A percentile compares a stretch with the other conserved stretches of the same genome.
These are phyloP conservation scores for Protodeltote pygarga DNA, from an alignment of 2,888 invertebrate species.

Conservation along the genomic window DNA sequence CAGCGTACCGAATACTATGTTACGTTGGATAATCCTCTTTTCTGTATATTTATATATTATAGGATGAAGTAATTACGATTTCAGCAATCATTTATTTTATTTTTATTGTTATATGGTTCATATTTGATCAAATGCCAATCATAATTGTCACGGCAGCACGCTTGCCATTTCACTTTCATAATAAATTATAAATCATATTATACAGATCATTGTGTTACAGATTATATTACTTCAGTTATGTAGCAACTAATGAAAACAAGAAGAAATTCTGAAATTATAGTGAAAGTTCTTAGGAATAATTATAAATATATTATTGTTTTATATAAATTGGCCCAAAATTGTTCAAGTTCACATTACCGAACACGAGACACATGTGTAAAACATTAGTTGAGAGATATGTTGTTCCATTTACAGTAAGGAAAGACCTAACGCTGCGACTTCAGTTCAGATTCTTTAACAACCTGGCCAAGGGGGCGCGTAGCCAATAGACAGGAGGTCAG, in stretches of 20 bases:
- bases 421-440: constrained; percentile 98
- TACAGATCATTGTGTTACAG: too few relatives aligned
- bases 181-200: too few relatives aligned
- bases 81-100: too few relatives aligned
- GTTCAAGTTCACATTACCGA: constrained; percentile 48
- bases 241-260: not conserved
- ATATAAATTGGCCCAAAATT: constrained; percentile 26
- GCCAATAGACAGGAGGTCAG: constrained; percentile 89
- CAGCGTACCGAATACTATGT: constrained; percentile 34
- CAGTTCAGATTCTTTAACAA: constrained; percentile 98
- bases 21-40: constrained; percentile 16
- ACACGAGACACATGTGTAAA: constrained; percentile 53
- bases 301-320: not conserved
- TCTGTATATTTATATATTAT: constrained; percentile 6
- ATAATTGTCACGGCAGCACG: too few relatives aligned
- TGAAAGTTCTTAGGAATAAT: not conserved
- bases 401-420: constrained; percentile 95
- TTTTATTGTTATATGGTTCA: too few relatives aligned
- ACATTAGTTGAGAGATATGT: constrained; percentile 73
- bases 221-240: not conserved
- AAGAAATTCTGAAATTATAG: not conserved
- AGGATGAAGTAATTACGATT: too few relatives aligned
- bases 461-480: constrained; percentile 95
- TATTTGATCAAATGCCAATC: too few relatives aligned
- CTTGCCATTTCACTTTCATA: too few relatives aligned